phyloP scores from a whole-genome alignment of 2,888 invertebrate genomes.

The Acanthosepion esculentum region DNA sequence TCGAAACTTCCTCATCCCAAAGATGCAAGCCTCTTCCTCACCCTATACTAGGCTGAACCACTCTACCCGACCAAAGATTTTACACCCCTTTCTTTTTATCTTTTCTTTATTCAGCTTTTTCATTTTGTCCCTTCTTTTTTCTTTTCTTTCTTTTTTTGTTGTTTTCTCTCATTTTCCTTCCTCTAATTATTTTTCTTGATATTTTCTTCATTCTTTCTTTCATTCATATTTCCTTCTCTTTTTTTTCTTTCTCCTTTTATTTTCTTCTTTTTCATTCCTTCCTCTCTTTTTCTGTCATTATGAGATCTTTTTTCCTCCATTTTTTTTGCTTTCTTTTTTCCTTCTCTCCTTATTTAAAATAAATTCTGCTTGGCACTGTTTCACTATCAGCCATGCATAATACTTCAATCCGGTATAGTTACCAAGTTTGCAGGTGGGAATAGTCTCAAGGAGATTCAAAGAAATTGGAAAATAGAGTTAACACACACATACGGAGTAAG shows the following conservation, averaged over 20 bases:
- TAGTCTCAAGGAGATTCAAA: conserved; percentile 14
- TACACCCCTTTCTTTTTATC: not conserved
- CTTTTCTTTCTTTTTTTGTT: not conserved
- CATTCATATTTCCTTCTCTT: not conserved
- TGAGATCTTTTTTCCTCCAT: too few species aligned
- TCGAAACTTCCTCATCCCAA: not conserved
- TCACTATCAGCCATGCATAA: not conserved
- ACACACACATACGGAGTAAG: not conserved
- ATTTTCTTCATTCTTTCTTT: not conserved
- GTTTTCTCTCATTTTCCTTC: not conserved
- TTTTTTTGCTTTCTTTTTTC: not conserved
- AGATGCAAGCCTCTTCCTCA: not conserved
- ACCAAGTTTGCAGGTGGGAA: conserved; percentile 33
- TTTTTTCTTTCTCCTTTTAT: not conserved
- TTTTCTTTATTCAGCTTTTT: not conserved
- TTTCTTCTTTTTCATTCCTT: not conserved
- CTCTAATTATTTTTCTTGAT: not conserved
- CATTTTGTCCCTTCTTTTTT: not conserved
- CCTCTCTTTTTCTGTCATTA: not conserved
- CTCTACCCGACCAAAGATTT: conserved; percentile 33
- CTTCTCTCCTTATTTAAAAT: not conserved
- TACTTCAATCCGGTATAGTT: not conserved
- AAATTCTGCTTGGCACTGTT: too few species aligned
- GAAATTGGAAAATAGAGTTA: conserved; percentile 12
- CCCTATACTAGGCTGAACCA: not conserved